Conservation (phyloP, 2,888 invertebrate species). For the Synergus umbraculus region DNA sequence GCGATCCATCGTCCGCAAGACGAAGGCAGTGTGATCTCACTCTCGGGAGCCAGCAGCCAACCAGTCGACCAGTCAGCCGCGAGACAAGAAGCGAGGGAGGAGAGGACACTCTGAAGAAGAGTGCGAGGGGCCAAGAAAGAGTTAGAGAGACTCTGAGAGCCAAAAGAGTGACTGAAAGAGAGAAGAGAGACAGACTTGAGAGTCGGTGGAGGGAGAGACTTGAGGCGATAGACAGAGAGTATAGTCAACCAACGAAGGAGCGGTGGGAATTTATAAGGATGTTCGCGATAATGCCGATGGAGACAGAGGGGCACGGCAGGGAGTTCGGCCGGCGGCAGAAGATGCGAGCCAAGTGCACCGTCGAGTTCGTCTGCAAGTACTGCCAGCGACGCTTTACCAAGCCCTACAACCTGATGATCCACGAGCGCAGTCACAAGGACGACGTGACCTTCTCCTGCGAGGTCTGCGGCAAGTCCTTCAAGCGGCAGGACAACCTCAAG, state of each 20-base stretch:
- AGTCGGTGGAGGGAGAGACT: constrained; percentile 56
- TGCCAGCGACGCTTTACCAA: constrained; percentile 98
- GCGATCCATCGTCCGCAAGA: constrained; percentile 52
- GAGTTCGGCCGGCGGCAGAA: constrained; percentile 83
- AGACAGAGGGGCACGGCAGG: constrained; percentile 77
- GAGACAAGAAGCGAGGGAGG: constrained; percentile 63
- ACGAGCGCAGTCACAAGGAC: constrained; percentile 97
- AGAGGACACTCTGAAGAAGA: constrained; percentile 57
- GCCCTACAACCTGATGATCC: constrained; percentile 97
- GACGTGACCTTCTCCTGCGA: constrained; percentile 98
- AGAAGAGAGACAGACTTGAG: constrained; percentile 55
- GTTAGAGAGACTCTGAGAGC: constrained; percentile 47
- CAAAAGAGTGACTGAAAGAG: constrained; percentile 53
- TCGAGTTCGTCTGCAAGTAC: constrained; percentile 97
- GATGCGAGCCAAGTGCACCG: constrained; percentile 77
- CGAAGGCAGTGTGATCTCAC: constrained; percentile 65
- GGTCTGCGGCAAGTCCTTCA: constrained; percentile 96
- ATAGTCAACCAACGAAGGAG: constrained; percentile 68
- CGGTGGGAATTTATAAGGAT: constrained; percentile 78
- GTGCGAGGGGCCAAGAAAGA: constrained; percentile 47
- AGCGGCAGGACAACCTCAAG: constrained; percentile 95
- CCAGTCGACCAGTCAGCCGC: constrained; percentile 54
- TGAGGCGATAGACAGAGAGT: constrained; percentile 59
- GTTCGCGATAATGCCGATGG: constrained; percentile 78
- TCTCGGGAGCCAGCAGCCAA: constrained; percentile 58